Conservation (phyloP, 23 tunicate species). For the Styela plicata region DNA sequence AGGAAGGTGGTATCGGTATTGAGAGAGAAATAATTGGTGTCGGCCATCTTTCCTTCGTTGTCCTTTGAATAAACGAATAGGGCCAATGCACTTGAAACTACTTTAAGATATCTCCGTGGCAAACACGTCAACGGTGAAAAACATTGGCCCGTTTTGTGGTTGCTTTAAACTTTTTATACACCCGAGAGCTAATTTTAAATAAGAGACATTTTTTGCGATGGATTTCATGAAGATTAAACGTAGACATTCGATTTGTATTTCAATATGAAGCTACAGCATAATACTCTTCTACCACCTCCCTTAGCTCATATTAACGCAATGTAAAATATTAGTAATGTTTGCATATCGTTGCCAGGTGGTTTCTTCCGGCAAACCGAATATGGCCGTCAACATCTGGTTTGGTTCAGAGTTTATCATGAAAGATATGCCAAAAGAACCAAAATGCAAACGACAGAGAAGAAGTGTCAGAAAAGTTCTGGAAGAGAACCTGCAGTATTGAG, state of each 20-base stretch:
- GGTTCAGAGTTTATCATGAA: not conserved
- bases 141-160: no score
- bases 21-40: no score
- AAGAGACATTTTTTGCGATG: not conserved
- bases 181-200: no score
- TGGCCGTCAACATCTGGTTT: conserved; percentile 14
- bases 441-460: conserved; percentile 10
- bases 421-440: not conserved
- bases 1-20: no score
- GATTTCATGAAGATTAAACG: no score
- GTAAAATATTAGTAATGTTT: not conserved
- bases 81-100: no score
- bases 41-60: no score
- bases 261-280: not conserved
- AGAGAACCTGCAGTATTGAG: not conserved
- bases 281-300: not conserved
- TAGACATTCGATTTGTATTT: no score
- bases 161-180: no score
- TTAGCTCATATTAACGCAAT: not conserved
- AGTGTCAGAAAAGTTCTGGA: not conserved
- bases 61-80: no score
- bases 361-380: conserved; percentile 9
- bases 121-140: no score
- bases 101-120: no score
- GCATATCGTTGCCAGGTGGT: conserved; percentile 1